Conservation (phyloP, 2,797 vertebrate species). For the Melanotaenia nigrans region DNA sequence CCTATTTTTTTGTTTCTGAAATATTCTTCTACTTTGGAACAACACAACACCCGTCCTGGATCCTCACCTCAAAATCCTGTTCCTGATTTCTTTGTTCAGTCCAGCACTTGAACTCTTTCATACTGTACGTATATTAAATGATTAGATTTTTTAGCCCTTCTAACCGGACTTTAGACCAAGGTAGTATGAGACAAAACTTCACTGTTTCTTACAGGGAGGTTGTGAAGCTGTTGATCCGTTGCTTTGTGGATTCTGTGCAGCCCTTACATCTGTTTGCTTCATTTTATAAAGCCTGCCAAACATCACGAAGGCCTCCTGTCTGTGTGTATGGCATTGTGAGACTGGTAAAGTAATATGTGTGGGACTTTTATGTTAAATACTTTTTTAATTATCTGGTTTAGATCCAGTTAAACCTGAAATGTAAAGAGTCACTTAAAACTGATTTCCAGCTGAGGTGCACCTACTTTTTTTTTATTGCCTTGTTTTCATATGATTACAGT, state of each 20-base stretch:
- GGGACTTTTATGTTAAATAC: constrained; percentile 68
- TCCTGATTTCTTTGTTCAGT: constrained; percentile 51
- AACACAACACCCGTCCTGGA: constrained; percentile 56
- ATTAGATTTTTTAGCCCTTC: constrained; percentile 73
- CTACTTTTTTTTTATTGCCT: constrained; percentile 67
- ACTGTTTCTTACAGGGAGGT: constrained; percentile 34
- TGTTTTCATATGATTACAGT: constrained; percentile 69
- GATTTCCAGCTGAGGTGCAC: constrained; percentile 71
- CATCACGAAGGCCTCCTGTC: constrained; percentile 69
- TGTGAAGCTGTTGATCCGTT: constrained; percentile 43
- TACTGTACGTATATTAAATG: constrained; percentile 64
- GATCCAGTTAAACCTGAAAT: constrained; percentile 65
- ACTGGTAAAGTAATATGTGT: constrained; percentile 71
- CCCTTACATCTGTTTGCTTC: constrained; percentile 58
- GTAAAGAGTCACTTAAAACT: constrained; percentile 68
- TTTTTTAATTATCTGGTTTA: constrained; percentile 64
- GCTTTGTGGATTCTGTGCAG: constrained; percentile 54
- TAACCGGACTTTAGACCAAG: constrained; percentile 49
- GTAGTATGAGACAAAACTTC: constrained; percentile 46
- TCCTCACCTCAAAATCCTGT: constrained; percentile 23
- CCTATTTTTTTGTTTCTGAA: constrained; percentile 44
- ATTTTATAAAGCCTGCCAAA: constrained; percentile 70
- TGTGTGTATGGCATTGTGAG: constrained; percentile 72
- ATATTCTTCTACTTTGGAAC: constrained; percentile 67
- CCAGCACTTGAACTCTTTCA: constrained; percentile 66